phyloP scores from a whole-genome alignment of 2,888 invertebrate genomes.

The Dicyrtomina minuta region DNA sequence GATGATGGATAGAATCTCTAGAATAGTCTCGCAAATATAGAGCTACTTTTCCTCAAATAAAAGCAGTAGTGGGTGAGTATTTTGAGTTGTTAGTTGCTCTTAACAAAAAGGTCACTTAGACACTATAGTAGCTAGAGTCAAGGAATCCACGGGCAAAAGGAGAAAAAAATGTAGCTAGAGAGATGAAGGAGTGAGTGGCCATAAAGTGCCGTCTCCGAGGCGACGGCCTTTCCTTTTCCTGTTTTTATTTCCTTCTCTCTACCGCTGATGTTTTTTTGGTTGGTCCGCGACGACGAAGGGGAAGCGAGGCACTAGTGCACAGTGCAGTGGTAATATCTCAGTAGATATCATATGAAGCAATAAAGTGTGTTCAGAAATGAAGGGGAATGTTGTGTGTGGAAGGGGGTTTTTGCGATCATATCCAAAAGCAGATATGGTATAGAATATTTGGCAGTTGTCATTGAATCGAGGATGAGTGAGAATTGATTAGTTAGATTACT shows the following conservation, averaged over 20 bases:
- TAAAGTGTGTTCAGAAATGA: constrained; percentile 18
- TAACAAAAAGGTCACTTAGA: constrained; percentile 11
- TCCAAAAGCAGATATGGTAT: not conserved
- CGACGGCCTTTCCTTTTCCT: constrained; percentile 31
- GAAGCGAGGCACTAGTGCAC: not conserved
- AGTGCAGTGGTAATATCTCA: not conserved
- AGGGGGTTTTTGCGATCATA: too few relatives aligned
- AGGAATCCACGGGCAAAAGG: constrained; percentile 11
- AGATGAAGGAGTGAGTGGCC: constrained; percentile 33
- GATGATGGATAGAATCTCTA: too few relatives aligned
- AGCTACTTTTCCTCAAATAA: too few relatives aligned
- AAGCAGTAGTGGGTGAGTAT: too few relatives aligned
- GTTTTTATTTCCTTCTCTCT: constrained; percentile 36
- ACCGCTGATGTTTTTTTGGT: constrained; percentile 29
- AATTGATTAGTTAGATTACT: constrained; percentile 40
- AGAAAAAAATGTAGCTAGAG: constrained; percentile 20
- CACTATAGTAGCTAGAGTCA: not conserved
- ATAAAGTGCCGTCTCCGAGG: constrained; percentile 34
- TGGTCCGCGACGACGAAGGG: not conserved
- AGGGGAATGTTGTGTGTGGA: not conserved
- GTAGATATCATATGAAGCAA: not conserved
- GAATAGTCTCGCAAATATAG: too few relatives aligned
- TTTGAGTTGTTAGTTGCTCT: too few relatives aligned
- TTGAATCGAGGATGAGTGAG: constrained; percentile 28
- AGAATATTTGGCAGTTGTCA: constrained; percentile 24